phyloP scores from a whole-genome alignment of 2,113 vertebrate genomes.

The Passer montanus region DNA sequence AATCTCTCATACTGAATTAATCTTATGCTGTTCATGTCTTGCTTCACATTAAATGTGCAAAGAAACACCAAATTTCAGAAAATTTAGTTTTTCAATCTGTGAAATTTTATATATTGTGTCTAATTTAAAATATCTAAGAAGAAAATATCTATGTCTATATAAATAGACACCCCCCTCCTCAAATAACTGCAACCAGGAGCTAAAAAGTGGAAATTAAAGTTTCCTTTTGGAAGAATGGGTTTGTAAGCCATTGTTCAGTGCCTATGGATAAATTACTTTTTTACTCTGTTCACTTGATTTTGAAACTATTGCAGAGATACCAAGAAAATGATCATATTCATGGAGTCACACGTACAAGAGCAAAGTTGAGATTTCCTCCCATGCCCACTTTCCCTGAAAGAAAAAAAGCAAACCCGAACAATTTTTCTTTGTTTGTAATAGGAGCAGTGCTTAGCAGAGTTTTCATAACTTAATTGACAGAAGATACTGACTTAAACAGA shows the following conservation, averaged over 20 bases:
- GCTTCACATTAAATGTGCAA: background rate
- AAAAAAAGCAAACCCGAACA: background rate
- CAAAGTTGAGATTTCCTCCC: background rate
- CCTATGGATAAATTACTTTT: background rate
- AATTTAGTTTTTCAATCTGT: background rate
- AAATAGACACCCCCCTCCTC: background rate
- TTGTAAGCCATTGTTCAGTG: background rate
- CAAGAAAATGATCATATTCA: background rate
- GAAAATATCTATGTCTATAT: background rate
- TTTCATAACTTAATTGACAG: background rate
- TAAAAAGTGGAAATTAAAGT: background rate
- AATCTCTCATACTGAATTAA: background rate
- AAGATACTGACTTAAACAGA: background rate
- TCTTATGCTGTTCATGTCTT: background rate
- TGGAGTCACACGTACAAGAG: background rate
- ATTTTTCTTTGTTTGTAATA: background rate
- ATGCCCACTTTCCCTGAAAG: background rate
- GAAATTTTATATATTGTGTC: background rate
- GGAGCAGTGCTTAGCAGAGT: background rate
- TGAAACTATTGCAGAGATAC: background rate
- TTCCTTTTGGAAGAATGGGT: background rate
- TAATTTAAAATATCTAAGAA: background rate
- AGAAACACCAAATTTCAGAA: background rate
- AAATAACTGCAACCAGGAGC: background rate
- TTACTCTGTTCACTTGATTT: background rate